Evolutionary conservation across 2,888 invertebrate species (phyloP), one percentile per base, ranked within the genome.

Genomic region (Drosophila macrospina): DNA sequence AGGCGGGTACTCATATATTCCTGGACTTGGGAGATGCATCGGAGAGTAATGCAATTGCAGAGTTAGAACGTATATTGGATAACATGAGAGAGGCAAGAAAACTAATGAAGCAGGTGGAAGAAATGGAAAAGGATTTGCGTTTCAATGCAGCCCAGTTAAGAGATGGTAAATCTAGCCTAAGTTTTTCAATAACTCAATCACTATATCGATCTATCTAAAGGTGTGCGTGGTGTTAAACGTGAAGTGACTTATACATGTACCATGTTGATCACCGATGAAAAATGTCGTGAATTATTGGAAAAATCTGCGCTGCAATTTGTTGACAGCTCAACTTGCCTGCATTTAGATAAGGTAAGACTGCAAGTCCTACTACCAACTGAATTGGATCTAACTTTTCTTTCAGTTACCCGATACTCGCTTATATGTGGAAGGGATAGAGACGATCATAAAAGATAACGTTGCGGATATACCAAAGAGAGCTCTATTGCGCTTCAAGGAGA

Each of bases 31-130:
- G 95, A 45, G 94, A 95, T 86, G 94, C 95, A 86, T 96, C 97
- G 2, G 95, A 95, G 89, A 96, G 96, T 0, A 95, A 95, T 45
- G 95, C 97, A 1, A 93, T 98, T 79, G 94, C 94, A 39, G 95
- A 96, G 90, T 93, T 98, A 47, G 94, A 95, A 78, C 93, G 94
- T 56, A 95, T 97, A 89, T 95, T 97, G 55, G 92, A 93, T 57
- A 95, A 94, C 65, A 93, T 97, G 81, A 94, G 94, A 59, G 92
- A 70, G 24, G 76, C 76, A 0, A 7, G 8, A 5, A 0, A 0
- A 1, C 20, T 70, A 6, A 93, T 97, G 72, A 92, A 92, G 47
- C 91, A 92, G 73, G 95, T 97, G 92, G 94, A 94, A 82, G 89
- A 89, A n/a, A 93, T 94, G 70, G 96, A 96, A 6, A 93, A 93